Evolutionary conservation across 2,888 invertebrate genomes (phyloP), one percentile per base, ranked within the genome.

Genomic region (Hypsopygia costalis): DNA sequence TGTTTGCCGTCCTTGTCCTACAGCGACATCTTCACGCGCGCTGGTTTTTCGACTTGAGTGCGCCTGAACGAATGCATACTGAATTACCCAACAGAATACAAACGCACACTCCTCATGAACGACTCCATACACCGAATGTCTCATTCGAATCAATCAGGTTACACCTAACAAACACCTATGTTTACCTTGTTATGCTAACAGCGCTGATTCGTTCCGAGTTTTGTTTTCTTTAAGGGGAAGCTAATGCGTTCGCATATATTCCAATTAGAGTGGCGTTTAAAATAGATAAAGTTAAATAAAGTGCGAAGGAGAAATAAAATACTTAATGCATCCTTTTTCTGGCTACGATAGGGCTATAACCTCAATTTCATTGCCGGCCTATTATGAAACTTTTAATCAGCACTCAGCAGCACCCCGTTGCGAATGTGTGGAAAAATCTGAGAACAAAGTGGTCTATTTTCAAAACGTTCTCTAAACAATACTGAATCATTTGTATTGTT

Each of bases 21-120:
- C 54, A 64, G 61, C 51, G 58, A 54, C 58, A 64, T 69, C 74
- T 77, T 80, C 71, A 77, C 75, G 79, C 76, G 66, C 71, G 63
- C 71, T 77, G 75, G 69, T 75, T 79, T 78, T 75, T 74, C 71
- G 49, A 74, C 76, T 74, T 58, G 74, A 78, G 75, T 78, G 79
- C 79, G 62, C 66, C 56, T 64, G 53, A 66, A 61, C 62, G 66
- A 62, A 66, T 65, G 72, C 70, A 74, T 65, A 68, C 63, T 69
- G 51, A 59, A 69, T 62, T 60, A 69, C 55, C 56, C 56, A 46
- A 42, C 55, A 47, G 49, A 67, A 63, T 69, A 45, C 48, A 62
- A 52, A 52, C 56, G 55, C 56, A 49, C 52, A 46, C 49, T 50
- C 47, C 49, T 54, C 57, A 46, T 45, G 39, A 51, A 55, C 54